Evolutionary conservation across 2,113 vertebrate genomes (phyloP).

Genomic region (Antechinus stuartii): DNA sequence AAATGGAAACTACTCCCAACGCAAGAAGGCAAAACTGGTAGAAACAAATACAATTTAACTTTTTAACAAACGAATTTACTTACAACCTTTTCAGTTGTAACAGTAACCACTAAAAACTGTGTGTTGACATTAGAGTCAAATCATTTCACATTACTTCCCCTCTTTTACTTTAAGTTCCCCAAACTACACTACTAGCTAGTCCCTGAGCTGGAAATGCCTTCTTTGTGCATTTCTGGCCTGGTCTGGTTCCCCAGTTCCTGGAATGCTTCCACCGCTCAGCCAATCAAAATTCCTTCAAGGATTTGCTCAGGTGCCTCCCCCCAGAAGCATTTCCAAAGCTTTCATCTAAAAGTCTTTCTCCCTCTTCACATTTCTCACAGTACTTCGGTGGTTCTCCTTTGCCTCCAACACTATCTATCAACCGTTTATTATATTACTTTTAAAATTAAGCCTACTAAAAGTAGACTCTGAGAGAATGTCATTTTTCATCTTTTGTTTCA

Average conservation of each 20-base stretch:
- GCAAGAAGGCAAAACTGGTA: not conserved
- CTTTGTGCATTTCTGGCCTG: not conserved
- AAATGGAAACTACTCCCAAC: slow-evolving; percentile 6
- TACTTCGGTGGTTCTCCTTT: not conserved
- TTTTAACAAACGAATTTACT: slow-evolving; percentile 20
- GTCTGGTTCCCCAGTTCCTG: not conserved
- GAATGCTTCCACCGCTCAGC: not conserved
- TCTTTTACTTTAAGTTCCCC: not conserved
- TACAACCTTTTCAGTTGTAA: not conserved
- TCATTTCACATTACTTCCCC: not conserved
- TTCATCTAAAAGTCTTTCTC: not conserved
- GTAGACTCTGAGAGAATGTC: not conserved
- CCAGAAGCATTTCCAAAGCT: not conserved
- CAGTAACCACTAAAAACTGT: not conserved
- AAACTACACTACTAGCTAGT: not conserved
- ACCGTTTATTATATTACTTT: not conserved
- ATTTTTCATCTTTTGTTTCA: not conserved
- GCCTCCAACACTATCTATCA: not conserved
- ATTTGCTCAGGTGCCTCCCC: not conserved
- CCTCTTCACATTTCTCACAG: not conserved
- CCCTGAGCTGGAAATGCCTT: not conserved
- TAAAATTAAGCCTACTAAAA: not conserved
- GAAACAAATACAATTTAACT: slow-evolving; percentile 44
- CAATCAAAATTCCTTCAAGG: not conserved
- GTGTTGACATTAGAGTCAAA: not conserved